Base-by-base conservation (phyloP, 2,797 vertebrate genomes). In the Craterocephalus amniculus region DNA sequence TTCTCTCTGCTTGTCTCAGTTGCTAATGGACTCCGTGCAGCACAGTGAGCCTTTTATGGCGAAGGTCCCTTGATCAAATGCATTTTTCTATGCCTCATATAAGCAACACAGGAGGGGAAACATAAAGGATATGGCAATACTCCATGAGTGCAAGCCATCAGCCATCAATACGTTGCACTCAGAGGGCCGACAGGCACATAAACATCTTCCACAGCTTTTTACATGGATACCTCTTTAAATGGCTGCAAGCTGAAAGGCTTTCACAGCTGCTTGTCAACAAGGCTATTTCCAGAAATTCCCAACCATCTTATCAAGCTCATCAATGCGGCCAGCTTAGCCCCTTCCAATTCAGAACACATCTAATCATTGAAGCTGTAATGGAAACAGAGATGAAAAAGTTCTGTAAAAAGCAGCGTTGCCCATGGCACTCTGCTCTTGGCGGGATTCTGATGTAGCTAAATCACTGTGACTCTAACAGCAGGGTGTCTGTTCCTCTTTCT, bases 11-110 rank as follows among this genome's bases (percentile, higher is more conserved):
- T 79, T 52, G 49, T 82, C 78, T 79, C 70, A 24, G n/a, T 29
- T 83, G 78, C 85, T 90, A 86, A 92, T 88, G 86, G 86, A 84
- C 79, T 80, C 67, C 68, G 76, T 64, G 58, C 57, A 73, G 59
- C 61, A 3, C 27, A 4, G 36, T 0, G 55, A 61, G 69, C 67
- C 71, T 87, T 88, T 89, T 83, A 85, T 83, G 77, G 80, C 11
- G 67, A 67, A 43, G 72, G 61, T 52, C 59, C 57, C 79, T 85
- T 82, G 70, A 89, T 88, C 74, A 88, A 87, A 67, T 66, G 83
- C 70, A 51, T 64, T 63, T 78, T 76, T 84, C 80, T 61, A 49
- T 60, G 51, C 68, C 62, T 66, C 78, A 68, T 79, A 74, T 61
- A 70, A 75, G 78, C 68, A 74, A 73, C 78, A 60, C 6, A 54